Conservation (phyloP, 2,888 invertebrate genomes). For the Patella depressa region DNA sequence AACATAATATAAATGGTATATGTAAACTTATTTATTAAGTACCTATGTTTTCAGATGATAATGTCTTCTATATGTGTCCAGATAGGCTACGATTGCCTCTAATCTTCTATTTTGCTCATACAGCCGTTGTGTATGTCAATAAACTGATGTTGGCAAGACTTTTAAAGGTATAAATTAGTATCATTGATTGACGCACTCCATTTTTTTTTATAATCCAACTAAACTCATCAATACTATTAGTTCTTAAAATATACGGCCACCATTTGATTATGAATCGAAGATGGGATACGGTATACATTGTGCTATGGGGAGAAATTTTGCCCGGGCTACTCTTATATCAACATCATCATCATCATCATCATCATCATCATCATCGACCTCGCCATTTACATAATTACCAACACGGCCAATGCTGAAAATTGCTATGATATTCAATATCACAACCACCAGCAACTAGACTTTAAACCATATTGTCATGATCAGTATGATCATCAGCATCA, state of each 20-base stretch:
- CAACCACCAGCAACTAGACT: too few relatives aligned
- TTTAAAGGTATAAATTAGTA: slow-evolving; percentile 52
- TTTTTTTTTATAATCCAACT: background rate
- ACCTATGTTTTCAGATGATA: slow-evolving; percentile 54
- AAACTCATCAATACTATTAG: background rate
- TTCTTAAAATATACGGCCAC: too few relatives aligned
- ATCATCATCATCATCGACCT: background rate
- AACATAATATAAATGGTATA: background rate
- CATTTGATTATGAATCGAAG: too few relatives aligned
- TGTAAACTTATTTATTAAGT: background rate
- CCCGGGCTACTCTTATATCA: background rate
- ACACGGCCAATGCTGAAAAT: too few relatives aligned
- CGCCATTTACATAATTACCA: too few relatives aligned
- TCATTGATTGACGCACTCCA: background rate
- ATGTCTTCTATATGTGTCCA: slow-evolving; percentile 63
- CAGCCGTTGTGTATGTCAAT: slow-evolving; percentile 68
- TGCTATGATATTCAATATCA: too few relatives aligned
- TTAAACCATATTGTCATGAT: background rate
- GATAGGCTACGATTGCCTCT: slow-evolving; percentile 68
- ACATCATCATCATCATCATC: background rate
- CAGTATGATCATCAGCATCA: background rate
- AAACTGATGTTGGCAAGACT: slow-evolving; percentile 66
- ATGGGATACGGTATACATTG: too few relatives aligned
- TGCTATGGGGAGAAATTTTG: too few relatives aligned
- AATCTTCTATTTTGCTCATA: slow-evolving; percentile 70